A percentile compares a stretch with the other conserved stretches of the same genome.
These are phyloP conservation scores for Geococcyx californianus DNA, from an alignment of 2,113 vertebrate species.

Conservation along the genomic window DNA sequence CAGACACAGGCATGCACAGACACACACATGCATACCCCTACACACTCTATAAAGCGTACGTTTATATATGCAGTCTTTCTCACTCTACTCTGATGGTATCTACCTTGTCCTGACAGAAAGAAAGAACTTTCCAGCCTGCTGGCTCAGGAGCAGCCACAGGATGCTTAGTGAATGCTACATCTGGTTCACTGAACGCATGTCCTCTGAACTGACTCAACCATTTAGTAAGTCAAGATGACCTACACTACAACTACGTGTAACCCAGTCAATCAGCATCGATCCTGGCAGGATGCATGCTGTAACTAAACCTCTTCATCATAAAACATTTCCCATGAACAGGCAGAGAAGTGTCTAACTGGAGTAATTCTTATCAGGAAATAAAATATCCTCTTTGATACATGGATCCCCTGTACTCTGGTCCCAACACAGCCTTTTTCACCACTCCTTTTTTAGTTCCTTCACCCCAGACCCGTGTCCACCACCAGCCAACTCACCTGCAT, in stretches of 20 bases:
- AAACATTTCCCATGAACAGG: not conserved
- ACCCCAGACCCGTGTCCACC: not conserved
- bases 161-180: not conserved
- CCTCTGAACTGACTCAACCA: not conserved
- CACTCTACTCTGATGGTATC: not conserved
- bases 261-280: not conserved
- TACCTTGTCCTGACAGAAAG: not conserved
- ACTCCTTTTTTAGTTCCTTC: not conserved
- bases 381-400: not conserved
- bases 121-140: not conserved
- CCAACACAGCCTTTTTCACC: not conserved
- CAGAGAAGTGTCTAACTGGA: not conserved
- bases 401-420: not conserved
- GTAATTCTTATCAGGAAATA: not conserved
- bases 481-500: not conserved
- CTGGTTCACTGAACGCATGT: not conserved
- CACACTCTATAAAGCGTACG: not conserved
- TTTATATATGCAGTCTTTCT: not conserved
- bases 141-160: not conserved
- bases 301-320: not conserved
- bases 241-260: not conserved
- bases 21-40: rapidly evolving
- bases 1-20: not conserved
- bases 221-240: not conserved
- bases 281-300: not conserved